These are phyloP conservation scores for Clivina fossor DNA, from an alignment of 2,888 invertebrate genomes.

Conservation along the genomic window DNA sequence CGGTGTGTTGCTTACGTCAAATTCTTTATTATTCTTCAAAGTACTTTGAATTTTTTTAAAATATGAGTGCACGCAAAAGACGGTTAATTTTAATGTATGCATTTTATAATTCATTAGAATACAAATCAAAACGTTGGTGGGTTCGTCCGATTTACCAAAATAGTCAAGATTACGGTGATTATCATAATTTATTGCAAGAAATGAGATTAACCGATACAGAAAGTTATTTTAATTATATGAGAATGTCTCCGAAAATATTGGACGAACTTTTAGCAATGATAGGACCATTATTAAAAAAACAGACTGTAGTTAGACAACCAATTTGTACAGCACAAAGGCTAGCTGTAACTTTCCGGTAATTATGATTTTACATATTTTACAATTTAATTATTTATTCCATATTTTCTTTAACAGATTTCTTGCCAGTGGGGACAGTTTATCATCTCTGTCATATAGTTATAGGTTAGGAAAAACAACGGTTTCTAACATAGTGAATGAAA, in stretches of 20 bases:
- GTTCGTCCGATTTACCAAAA: constrained; percentile 38
- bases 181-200: constrained; percentile 39
- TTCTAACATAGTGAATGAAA: constrained; percentile 20
- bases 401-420: constrained; percentile 8
- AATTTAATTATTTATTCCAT: not conserved
- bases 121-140: constrained; percentile 34
- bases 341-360: constrained; percentile 41
- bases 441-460: constrained; percentile 16
- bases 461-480: constrained; percentile 23
- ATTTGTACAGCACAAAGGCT: constrained; percentile 41
- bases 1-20: too few species aligned
- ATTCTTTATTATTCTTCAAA: too few species aligned
- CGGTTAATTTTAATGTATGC: too few species aligned
- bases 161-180: constrained; percentile 37
- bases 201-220: constrained; percentile 39
- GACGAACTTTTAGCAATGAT: constrained; percentile 36
- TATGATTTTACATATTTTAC: constrained; percentile 6
- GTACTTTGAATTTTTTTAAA: too few species aligned
- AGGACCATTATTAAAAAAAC: constrained; percentile 34
- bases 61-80: too few species aligned
- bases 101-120: too few species aligned
- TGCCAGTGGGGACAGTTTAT: constrained; percentile 13
- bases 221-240: constrained; percentile 40
- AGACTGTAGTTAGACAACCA: constrained; percentile 38
- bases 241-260: constrained; percentile 35